Percentiles rank a stretch among this genome's conserved stretches.
Evolutionary conservation across 2,113 vertebrate genomes (phyloP).

Genomic region (chimpanzee (Pan troglodytes)): DNA sequence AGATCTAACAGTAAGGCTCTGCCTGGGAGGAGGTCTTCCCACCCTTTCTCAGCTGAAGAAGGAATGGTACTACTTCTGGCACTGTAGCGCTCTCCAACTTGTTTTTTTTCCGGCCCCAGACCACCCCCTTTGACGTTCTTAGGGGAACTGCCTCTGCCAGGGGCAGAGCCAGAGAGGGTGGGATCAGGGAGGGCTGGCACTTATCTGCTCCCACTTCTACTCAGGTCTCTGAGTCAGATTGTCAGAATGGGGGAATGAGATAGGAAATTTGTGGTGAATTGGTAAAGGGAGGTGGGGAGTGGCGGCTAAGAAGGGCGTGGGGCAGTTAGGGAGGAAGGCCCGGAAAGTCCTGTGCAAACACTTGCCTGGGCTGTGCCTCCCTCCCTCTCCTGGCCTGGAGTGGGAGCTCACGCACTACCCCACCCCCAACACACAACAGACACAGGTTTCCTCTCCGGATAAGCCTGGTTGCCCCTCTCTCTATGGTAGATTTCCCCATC

Average conservation of each 20-base stretch:
- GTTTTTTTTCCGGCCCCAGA: neutral
- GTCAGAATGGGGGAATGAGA: neutral
- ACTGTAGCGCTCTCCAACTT: neutral
- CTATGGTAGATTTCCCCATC: neutral
- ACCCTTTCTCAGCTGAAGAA: neutral
- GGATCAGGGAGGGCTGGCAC: neutral
- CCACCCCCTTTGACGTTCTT: neutral
- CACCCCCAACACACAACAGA: neutral
- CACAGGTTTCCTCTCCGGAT: conserved; percentile 73
- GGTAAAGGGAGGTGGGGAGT: neutral
- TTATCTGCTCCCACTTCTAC: neutral
- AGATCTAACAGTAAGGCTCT: neutral
- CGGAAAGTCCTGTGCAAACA: conserved; percentile 68
- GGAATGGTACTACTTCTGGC: neutral
- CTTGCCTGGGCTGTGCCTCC: neutral
- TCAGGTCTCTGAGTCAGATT: neutral
- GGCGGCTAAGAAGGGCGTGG: neutral
- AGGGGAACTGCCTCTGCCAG: neutral
- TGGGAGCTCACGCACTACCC: neutral
- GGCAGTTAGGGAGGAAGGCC: conserved; percentile 13
- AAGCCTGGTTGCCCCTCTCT: conserved; percentile 59
- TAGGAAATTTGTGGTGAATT: conserved; percentile 22
- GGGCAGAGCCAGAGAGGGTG: neutral
- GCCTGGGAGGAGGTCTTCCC: neutral
- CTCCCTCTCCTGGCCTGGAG: neutral